These are phyloP conservation scores for Dyspetes luteomarginatus DNA, from an alignment of 2,888 invertebrate species.

Conservation along the genomic window DNA sequence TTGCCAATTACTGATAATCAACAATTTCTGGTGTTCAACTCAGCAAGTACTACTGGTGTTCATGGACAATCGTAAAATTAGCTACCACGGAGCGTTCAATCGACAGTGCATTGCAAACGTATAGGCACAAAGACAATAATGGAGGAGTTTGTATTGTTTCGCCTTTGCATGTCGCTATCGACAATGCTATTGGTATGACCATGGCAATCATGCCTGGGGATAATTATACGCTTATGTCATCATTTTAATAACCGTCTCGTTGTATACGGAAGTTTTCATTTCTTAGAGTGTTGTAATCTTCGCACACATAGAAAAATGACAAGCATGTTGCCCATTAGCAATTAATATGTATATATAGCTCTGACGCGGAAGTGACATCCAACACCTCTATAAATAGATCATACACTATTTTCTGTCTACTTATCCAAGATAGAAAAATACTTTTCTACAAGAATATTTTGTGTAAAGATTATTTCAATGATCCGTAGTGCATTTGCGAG, in stretches of 20 bases:
- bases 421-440: not conserved
- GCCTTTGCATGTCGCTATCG: slow-evolving; percentile 10
- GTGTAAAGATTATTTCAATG: no score
- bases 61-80: slow-evolving; percentile 47
- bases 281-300: not conserved
- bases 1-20: slow-evolving; percentile 37
- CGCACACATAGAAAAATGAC: not conserved
- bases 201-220: slow-evolving; percentile 64
- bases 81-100: slow-evolving; percentile 14
- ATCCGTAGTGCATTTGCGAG: no score
- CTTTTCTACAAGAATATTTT: no score
- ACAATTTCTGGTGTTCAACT: not conserved
- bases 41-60: slow-evolving; percentile 1
- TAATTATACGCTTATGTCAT: slow-evolving; percentile 57
- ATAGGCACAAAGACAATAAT: slow-evolving; percentile 35
- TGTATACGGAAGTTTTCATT: slow-evolving; percentile 13
- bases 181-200: slow-evolving; percentile 66
- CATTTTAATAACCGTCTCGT: slow-evolving; percentile 42
- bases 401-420: not conserved
- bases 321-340: not conserved
- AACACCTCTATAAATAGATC: not conserved
- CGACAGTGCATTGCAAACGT: slow-evolving; percentile 33
- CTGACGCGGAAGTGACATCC: not conserved
- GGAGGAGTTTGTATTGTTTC: slow-evolving; percentile 27
- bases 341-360: no score